phyloP scores from a whole-genome alignment of 2,113 vertebrate species.

The Octodon degus region DNA sequence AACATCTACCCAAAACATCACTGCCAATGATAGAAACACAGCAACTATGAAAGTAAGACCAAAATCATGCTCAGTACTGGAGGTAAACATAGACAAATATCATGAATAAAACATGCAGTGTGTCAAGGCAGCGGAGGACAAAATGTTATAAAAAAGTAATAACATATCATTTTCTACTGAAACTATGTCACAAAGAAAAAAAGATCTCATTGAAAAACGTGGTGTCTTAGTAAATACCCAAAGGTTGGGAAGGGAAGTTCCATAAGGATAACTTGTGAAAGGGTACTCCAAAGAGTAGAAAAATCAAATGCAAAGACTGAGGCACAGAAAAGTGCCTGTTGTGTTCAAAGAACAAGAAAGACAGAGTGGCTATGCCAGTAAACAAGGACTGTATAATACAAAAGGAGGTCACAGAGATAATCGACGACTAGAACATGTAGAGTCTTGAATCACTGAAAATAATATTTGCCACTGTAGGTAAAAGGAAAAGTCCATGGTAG shows the following conservation, averaged over 20 bases:
- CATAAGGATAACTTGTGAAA: background rate
- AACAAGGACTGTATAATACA: background rate
- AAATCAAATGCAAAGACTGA: background rate
- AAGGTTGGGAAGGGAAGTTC: background rate
- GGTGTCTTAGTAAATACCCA: background rate
- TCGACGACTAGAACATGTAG: background rate
- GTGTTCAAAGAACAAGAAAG: background rate
- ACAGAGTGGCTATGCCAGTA: background rate
- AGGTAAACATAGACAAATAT: background rate
- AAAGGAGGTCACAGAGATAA: background rate
- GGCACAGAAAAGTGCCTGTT: background rate
- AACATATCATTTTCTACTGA: background rate
- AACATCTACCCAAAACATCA: constrained; percentile 8
- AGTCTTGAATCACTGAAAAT: background rate
- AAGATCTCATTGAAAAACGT: background rate
- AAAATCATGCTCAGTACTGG: background rate
- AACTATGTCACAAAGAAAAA: background rate
- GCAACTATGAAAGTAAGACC: constrained; percentile 18
- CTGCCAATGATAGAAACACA: background rate
- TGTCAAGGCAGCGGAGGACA: background rate
- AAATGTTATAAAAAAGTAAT: background rate
- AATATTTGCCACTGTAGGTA: background rate
- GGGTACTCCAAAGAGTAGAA: background rate
- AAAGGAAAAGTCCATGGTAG: background rate
- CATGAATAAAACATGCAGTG: constrained; percentile 3